Base-by-base conservation (phyloP, 2,113 vertebrate genomes). In the Petromus typicus region DNA sequence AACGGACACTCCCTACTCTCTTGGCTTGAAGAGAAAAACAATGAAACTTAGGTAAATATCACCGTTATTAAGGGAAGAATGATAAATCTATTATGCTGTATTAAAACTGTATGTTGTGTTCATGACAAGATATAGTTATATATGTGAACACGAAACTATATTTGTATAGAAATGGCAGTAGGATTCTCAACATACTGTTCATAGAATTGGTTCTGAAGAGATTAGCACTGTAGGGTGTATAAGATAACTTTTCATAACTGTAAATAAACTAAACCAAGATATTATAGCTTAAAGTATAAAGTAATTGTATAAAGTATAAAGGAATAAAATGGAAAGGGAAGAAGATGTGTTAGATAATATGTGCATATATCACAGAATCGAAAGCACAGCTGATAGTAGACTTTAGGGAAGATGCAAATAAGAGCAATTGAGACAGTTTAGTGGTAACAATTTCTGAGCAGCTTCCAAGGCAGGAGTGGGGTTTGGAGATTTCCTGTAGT, bases 11-110 rank as follows among this genome's bases (percentile, higher is more conserved):
- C 16, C 16, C 1, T 48, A 75, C 23, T 78, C 5, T 5, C 45
- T 84, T 83, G 30, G 67, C 94, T 71, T 81, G 73, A 64, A 80
- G 73, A 86, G 25, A 78, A 93, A 93, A 71, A 82, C 61, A 88
- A 67, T 91, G 81, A 83, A 93, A 61, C 22, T 20, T 88, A 25
- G 43, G 25, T 59, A 67, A 71, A 8, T 86, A 56, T 79, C 67
- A 54, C 54, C 48, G 40, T 18, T 88, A n/a, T 51, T 86, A 45
- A 75, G 81, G 48, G 20, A 32, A 56, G 1, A 76, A 69, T 87
- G 69, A n/a, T 48, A 66, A 57, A 23, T 63, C 16, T 45, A 6
- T 71, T 91, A 45, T 93, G 7, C 12, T 78, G 1, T 34, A 86
- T 43, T 71, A 34, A 64, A 93, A 34, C 1, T 63, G 18, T 30